phyloP scores from a whole-genome alignment of 2,888 invertebrate genomes.

The Rhopalosiphum nymphaeae region DNA sequence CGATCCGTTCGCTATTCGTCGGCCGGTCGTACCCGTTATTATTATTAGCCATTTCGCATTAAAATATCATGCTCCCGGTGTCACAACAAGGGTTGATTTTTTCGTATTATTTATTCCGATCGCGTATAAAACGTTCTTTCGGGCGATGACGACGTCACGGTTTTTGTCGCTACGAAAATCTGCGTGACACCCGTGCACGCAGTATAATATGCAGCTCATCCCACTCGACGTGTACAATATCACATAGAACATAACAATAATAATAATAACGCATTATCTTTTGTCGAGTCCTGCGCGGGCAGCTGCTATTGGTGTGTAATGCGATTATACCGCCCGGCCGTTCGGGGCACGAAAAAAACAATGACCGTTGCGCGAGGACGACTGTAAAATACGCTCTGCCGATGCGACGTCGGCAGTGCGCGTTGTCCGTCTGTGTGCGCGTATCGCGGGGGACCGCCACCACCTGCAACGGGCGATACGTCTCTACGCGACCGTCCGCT shows the following conservation, averaged over 20 bases:
- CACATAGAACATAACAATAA: neutral
- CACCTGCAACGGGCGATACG: conserved; percentile 32
- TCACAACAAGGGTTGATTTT: conserved; percentile 13
- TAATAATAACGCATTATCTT: conserved; percentile 9
- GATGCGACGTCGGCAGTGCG: neutral
- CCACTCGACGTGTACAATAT: conserved; percentile 42
- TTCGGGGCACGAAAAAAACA: conserved; percentile 32
- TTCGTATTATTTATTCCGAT: neutral
- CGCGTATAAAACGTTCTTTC: neutral
- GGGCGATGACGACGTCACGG: neutral
- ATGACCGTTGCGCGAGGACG: conserved; percentile 51
- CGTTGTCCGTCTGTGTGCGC: neutral
- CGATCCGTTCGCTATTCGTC: neutral
- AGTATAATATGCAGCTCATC: conserved; percentile 16
- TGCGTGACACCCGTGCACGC: conserved; percentile 35
- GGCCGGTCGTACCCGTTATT: neutral
- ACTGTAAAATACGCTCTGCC: conserved; percentile 31
- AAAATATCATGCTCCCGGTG: neutral
- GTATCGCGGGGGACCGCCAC: neutral
- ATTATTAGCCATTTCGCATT: neutral
- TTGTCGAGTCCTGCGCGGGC: conserved; percentile 18
- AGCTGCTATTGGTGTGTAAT: conserved; percentile 54
- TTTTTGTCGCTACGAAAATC: conserved; percentile 37
- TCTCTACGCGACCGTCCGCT: neutral
- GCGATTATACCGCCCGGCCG: conserved; percentile 51